These are phyloP conservation scores for Endomychus coccineus DNA, from an alignment of 2,888 invertebrate genomes.

Conservation along the genomic window DNA sequence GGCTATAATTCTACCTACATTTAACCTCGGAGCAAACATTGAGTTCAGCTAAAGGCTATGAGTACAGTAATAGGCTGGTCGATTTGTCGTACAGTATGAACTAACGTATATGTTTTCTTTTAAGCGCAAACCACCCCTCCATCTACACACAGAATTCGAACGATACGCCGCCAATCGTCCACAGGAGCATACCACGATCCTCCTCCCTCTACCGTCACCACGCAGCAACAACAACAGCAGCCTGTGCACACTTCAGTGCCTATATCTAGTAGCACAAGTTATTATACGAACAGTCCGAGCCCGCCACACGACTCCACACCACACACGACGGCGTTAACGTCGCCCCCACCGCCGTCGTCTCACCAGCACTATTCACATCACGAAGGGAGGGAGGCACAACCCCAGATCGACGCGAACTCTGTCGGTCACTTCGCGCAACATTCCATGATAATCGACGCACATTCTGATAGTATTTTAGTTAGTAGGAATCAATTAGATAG, in stretches of 20 bases:
- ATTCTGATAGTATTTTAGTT: slow-evolving; percentile 37
- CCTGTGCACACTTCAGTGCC: slow-evolving; percentile 31
- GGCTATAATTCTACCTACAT: too few species aligned
- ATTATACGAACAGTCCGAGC: slow-evolving; percentile 57
- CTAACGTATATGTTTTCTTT: too few species aligned
- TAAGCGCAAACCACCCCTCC: slow-evolving; percentile 58
- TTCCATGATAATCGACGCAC: slow-evolving; percentile 36
- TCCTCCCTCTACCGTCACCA: slow-evolving; percentile 40
- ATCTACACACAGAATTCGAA: slow-evolving; percentile 50
- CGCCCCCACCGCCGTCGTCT: not conserved
- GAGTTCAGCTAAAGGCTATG: too few species aligned
- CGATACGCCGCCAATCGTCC: slow-evolving; percentile 55
- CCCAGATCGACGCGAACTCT: slow-evolving; percentile 6
- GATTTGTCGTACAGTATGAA: too few species aligned
- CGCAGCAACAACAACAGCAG: too few species aligned
- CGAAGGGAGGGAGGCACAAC: not conserved
- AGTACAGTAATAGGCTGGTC: too few species aligned
- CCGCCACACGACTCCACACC: slow-evolving; percentile 46
- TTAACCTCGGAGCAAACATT: too few species aligned
- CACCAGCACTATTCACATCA: not conserved
- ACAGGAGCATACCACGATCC: slow-evolving; percentile 54
- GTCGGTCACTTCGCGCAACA: slow-evolving; percentile 26
- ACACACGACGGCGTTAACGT: slow-evolving; percentile 7
- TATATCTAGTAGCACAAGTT: slow-evolving; percentile 46
- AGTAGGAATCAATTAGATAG: slow-evolving; percentile 44